Base-by-base conservation (phyloP, 1,140 invertebrate genomes). In the Drosophila tsacasi region DNA sequence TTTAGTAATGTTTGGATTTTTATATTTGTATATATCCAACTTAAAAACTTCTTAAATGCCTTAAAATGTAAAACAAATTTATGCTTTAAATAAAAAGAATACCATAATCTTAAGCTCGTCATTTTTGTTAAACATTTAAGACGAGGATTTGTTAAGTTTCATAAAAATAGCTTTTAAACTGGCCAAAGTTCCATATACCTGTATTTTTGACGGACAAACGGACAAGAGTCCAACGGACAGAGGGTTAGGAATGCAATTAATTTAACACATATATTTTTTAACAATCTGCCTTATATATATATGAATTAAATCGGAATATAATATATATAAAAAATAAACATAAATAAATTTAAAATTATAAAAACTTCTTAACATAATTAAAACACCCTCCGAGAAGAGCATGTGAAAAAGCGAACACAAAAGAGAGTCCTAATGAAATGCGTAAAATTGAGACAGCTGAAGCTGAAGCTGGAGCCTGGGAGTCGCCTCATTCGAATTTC, bases 401-500 rank as follows among this genome's bases (percentile, higher is more conserved):
- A 25, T 17, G 9, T 15, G 54, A 73, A 62, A 47, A 55, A 23
- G 9, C 7, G 8, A 27, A n/a, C 4, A 19, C 10, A 39, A 46
- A 47, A 30, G 23, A 23, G 17, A 77, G 35, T 8, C 64, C 37
- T 57, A 71, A 71, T 44, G 47, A 52, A 67, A 49, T 66, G 71
- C 47, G 68, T 32, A 54, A 66, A 76, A 39, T 58, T 40, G 25
- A 61, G 59, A 27, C 2, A 49, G 15, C 7, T 39, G 37, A 2
- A 37, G 32, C 21, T 46, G 44, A 2, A 44, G 39, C 39, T 13
- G 55, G 37, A 35, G 42, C 46, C 57, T 52, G 50, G 57, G 47
- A 76, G 60, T 23, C 50, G 44, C 52, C 85, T 89, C 84, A 89
- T 89, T 89, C 85, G 84, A 89, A 89, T 84, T 89, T 90, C 85